Percentiles rank a stretch among this genome's conserved stretches.
phyloP scores from a whole-genome alignment of 2,888 invertebrate genomes.

The Hydrotaea diabolus region DNA sequence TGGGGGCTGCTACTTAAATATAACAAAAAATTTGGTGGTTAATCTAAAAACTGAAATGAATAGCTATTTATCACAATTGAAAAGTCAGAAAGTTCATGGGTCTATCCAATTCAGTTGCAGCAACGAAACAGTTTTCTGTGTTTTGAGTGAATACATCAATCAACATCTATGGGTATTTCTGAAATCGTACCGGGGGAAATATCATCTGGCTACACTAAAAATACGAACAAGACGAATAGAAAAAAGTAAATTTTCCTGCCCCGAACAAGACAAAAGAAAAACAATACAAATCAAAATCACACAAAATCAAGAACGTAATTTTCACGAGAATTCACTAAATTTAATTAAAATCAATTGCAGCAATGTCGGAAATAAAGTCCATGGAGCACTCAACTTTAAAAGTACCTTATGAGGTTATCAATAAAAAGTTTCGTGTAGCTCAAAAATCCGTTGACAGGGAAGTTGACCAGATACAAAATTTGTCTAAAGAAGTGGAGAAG shows the following conservation, averaged over 20 bases:
- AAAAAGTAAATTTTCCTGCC: neutral
- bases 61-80: no score
- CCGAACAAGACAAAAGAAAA: conserved; percentile 10
- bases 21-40: no score
- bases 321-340: neutral
- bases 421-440: conserved; percentile 97
- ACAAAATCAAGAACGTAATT: conserved; percentile 33
- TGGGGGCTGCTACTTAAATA: no score
- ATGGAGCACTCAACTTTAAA: conserved; percentile 97
- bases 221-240: neutral
- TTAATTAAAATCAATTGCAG: conserved; percentile 62
- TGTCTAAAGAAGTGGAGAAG: conserved; percentile 86
- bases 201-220: neutral
- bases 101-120: no score
- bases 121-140: no score
- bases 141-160: no score
- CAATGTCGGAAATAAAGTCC: conserved; percentile 95
- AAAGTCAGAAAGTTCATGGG: no score
- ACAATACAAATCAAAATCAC: no score
- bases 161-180: no score
- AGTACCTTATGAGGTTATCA: conserved; percentile 98
- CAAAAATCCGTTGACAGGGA: conserved; percentile 97
- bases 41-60: no score
- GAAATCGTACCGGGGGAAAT: neutral
- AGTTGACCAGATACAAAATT: conserved; percentile 92